These are phyloP conservation scores for Lophura nycthemera DNA, from an alignment of 2,113 vertebrate species.

Conservation along the genomic window DNA sequence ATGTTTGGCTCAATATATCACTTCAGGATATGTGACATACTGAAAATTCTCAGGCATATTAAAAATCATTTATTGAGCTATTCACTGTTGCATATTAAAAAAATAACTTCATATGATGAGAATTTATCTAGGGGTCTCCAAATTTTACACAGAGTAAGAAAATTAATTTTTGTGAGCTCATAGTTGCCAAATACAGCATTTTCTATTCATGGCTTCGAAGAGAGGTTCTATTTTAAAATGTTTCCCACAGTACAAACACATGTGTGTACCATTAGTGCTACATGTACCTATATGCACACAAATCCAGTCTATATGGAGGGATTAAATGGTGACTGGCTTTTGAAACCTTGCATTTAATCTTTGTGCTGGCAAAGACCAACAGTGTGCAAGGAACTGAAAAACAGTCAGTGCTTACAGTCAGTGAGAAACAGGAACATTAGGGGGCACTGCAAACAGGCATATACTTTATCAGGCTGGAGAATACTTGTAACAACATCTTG, in stretches of 20 bases:
- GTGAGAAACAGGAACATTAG: not conserved
- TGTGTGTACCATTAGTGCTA: not conserved
- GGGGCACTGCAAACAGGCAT: not conserved
- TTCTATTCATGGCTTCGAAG: constrained; percentile 27
- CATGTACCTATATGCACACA: constrained; percentile 7
- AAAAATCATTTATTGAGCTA: not conserved
- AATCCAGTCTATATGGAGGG: not conserved
- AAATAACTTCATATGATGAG: not conserved
- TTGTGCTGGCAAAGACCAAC: not conserved
- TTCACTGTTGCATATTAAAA: not conserved
- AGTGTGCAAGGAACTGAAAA: not conserved
- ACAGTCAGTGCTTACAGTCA: not conserved
- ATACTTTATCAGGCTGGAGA: not conserved
- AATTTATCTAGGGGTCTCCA: not conserved
- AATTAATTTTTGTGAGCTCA: not conserved
- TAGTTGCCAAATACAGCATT: not conserved
- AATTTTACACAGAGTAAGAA: not conserved
- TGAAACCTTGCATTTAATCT: not conserved
- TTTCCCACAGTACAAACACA: constrained; percentile 41
- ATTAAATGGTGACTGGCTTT: constrained; percentile 6
- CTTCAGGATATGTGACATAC: not conserved
- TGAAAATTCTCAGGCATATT: not conserved
- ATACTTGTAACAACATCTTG: not conserved
- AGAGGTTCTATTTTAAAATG: constrained; percentile 58
- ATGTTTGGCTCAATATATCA: not conserved